phyloP scores from a whole-genome alignment of 2,888 invertebrate genomes.

The Dynastes maya region DNA sequence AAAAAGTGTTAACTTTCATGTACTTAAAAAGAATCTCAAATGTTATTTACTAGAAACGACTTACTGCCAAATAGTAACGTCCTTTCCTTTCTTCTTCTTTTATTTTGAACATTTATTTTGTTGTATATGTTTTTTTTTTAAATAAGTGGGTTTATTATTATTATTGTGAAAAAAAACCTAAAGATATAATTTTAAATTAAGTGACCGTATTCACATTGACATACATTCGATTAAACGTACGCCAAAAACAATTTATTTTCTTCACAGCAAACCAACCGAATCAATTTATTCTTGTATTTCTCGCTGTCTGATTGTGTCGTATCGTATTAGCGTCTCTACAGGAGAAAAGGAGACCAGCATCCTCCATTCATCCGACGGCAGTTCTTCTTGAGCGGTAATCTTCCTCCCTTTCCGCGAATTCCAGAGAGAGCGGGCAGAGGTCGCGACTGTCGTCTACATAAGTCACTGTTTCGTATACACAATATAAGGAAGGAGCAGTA shows the following conservation, averaged over 20 bases:
- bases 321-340: neutral
- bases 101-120: too few species aligned
- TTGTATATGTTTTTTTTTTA: too few species aligned
- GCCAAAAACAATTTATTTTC: neutral
- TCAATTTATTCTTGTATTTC: conserved; percentile 12
- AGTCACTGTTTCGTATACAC: conserved; percentile 33
- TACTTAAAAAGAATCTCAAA: too few species aligned
- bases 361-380: neutral
- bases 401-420: neutral
- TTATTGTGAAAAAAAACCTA: too few species aligned
- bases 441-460: conserved; percentile 36
- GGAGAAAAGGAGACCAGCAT: neutral
- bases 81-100: too few species aligned
- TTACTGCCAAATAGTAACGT: too few species aligned
- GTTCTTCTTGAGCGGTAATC: neutral
- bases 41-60: too few species aligned
- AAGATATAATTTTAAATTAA: too few species aligned
- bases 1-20: too few species aligned
- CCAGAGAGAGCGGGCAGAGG: neutral
- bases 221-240: conserved; percentile 8
- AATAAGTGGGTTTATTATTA: too few species aligned
- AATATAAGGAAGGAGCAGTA: neutral
- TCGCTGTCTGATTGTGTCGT: conserved; percentile 10
- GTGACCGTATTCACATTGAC: too few species aligned
- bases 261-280: neutral